These are phyloP conservation scores for Steinernema khuongi DNA, from an alignment of 1,140 invertebrate genomes.

Conservation along the genomic window DNA sequence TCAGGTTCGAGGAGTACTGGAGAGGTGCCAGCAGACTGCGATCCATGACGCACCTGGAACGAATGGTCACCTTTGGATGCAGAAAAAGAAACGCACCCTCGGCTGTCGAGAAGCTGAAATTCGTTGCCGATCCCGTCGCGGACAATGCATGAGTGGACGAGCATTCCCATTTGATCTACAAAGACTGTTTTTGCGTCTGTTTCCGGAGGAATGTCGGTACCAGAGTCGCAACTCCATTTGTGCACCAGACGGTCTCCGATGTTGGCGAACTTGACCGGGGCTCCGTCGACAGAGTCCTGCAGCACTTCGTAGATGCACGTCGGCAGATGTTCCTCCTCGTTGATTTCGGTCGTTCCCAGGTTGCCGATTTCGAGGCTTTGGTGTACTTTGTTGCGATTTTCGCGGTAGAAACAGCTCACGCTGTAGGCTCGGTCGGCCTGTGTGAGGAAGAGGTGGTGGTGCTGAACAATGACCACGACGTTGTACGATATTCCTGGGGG, in stretches of 20 bases:
- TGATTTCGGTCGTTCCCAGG: constrained; percentile 4
- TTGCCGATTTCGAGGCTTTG: constrained; percentile 26
- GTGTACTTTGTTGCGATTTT: constrained; percentile 25
- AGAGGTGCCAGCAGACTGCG: neutral
- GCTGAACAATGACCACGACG: constrained; percentile 31
- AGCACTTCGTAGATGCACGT: constrained; percentile 35
- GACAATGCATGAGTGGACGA: constrained; percentile 36
- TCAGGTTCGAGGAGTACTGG: constrained; percentile 2
- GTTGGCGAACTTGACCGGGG: constrained; percentile 29
- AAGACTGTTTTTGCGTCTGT: neutral
- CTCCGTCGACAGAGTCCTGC: constrained; percentile 26
- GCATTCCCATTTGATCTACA: constrained; percentile 31
- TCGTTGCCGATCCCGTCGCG: constrained; percentile 29
- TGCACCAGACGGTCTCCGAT: constrained; percentile 37
- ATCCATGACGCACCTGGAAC: constrained; percentile 32
- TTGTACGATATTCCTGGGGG: constrained; percentile 31
- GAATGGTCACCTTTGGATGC: too few species aligned
- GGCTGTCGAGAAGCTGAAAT: constrained; percentile 34
- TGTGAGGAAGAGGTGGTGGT: constrained; percentile 35
- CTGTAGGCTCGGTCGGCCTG: constrained; percentile 37
- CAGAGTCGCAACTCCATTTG: constrained; percentile 36
- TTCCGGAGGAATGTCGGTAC: constrained; percentile 1
- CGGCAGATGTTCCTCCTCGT: constrained; percentile 23
- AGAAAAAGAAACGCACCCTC: too few species aligned
- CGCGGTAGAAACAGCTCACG: constrained; percentile 35